Conservation (phyloP, 2,888 invertebrate genomes). For the Brassicogethes aeneus region DNA sequence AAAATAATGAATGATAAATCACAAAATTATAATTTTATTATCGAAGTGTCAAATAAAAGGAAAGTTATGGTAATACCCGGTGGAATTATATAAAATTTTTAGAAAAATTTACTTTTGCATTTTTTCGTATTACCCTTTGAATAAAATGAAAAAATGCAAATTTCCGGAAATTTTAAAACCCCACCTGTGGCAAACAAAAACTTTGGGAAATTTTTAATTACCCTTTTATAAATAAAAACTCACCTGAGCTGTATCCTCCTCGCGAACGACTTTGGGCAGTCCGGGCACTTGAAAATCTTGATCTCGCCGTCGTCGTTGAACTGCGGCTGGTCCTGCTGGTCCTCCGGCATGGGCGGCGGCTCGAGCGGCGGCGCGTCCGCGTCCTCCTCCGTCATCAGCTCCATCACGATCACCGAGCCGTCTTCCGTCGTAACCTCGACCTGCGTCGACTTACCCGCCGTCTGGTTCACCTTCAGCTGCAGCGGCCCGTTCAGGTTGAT, state of each 20-base stretch:
- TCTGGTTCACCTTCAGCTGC: constrained; percentile 36
- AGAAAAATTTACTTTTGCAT: no score
- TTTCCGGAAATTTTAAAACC: no score
- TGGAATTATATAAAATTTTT: no score
- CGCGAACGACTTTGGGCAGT: constrained; percentile 55
- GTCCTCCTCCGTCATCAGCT: constrained; percentile 37
- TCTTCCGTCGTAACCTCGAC: constrained; percentile 43
- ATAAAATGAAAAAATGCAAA: no score
- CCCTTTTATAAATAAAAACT: no score
- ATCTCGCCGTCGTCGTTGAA: constrained; percentile 37
- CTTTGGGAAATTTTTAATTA: no score
- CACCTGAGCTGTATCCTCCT: constrained; percentile 45
- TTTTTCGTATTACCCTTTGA: no score
- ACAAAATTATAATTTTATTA: no score
- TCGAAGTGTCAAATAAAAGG: no score
- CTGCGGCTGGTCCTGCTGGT: constrained; percentile 7
- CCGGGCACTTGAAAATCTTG: constrained; percentile 49
- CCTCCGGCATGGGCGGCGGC: not conserved
- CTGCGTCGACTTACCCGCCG: constrained; percentile 35
- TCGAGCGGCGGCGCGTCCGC: constrained; percentile 8
- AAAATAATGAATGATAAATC: no score
- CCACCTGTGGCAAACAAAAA: no score
- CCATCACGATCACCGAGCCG: constrained; percentile 43
- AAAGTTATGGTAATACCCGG: no score
- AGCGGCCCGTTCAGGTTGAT: constrained; percentile 35